Conservation (phyloP, 2,797 vertebrate species). For the Phataginus tetradactyla region DNA sequence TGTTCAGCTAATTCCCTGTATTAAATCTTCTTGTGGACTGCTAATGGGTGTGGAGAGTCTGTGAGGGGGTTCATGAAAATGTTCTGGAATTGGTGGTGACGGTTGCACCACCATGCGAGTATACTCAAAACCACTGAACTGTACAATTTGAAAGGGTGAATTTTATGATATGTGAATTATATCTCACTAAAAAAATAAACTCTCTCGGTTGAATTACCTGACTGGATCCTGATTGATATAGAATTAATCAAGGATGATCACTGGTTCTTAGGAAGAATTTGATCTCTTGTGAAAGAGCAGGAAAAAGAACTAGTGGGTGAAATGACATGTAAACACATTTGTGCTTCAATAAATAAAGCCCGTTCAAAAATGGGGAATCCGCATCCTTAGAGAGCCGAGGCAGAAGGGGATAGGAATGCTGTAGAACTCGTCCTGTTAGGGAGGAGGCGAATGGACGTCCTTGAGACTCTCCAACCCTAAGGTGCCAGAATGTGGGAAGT, state of each 20-base stretch:
- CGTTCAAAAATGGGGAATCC: neutral
- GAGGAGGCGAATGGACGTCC: neutral
- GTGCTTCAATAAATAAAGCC: neutral
- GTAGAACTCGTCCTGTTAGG: neutral
- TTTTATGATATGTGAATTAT: neutral
- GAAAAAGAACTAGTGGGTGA: neutral
- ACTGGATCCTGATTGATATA: neutral
- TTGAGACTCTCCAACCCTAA: neutral
- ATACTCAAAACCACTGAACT: neutral
- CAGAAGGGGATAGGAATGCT: neutral
- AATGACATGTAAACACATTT: neutral
- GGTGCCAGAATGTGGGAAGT: neutral
- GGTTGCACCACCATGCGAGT: neutral
- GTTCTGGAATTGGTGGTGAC: neutral
- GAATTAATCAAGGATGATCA: neutral
- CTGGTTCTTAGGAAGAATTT: neutral
- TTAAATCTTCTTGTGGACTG: neutral
- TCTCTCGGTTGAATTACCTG: neutral
- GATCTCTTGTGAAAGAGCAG: neutral
- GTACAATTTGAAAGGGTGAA: neutral
- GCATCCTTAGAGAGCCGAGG: neutral
- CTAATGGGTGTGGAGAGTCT: neutral
- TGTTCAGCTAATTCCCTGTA: neutral
- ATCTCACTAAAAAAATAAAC: slow-evolving; percentile 8
- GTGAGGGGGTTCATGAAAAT: neutral